Evolutionary conservation across 92 coral and sea anemone species (phyloP), one percentile per base, ranked within the genome.

Genomic region (Phymanthus crucifer): DNA sequence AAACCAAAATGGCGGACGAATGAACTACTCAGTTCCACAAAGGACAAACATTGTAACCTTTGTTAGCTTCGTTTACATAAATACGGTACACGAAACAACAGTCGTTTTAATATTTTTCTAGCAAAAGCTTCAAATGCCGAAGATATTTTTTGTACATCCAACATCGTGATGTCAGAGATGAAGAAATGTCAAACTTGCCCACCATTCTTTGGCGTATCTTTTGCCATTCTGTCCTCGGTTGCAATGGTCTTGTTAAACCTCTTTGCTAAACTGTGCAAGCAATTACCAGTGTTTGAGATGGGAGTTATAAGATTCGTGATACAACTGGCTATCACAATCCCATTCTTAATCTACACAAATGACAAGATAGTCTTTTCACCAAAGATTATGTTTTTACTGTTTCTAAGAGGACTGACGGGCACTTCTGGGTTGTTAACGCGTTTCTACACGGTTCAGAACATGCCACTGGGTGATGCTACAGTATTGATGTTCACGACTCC

Each of bases 371-470:
- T 80, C 38, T 74, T 73, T n/a, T 46, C 83, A 74, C 71, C 76
- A 50, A 74, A 86, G 61, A 48, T 74, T 3, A 74, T 61, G 37
- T 13, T 1, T 32, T 70, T 87, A 36, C 76, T 84, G 66, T 12
- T 77, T 18, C 56, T 88, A 43, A 80, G 86, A 12, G 87, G 93
- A 32, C 6, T 83, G 21, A 33, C 80, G 71, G 89, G 94, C 21
- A 43, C 83, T 23, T 33, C 84, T 0, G 88, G 87, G 3, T 81
- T 90, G 91, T 52, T 68, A 37, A 70, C 80, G 2, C 79, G 82
- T 71, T 57, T 86, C 34, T 93, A 85, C 64, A 85, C 98, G 0
- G 74, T 90, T 12, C 87, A 93, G n/a, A n/a, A n/a, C n/a, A n/a
- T n/a, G n/a, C n/a, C n/a, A n/a, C n/a, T n/a, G n/a, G n/a, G n/a